Evolutionary conservation across 2,113 vertebrate genomes (phyloP).

Genomic region (Pseudopipra pipra): DNA sequence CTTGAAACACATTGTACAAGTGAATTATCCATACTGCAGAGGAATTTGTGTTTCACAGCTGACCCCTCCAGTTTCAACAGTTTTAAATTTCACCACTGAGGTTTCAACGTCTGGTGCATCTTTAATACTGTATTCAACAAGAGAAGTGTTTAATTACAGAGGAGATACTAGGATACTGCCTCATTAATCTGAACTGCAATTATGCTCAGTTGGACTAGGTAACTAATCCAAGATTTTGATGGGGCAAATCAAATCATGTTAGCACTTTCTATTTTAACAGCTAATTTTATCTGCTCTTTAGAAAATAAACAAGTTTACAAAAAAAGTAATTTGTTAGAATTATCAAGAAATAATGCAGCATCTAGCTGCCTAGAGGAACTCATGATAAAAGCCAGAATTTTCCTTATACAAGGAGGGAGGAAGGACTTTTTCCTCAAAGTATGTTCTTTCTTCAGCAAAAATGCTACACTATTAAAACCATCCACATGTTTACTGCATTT

Average conservation of each 20-base stretch:
- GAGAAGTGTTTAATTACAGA: conserved; percentile 54
- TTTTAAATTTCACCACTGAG: conserved; percentile 61
- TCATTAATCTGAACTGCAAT: conserved; percentile 68
- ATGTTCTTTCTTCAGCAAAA: not conserved
- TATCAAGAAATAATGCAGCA: not conserved
- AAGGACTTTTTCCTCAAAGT: not conserved
- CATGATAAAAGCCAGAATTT: not conserved
- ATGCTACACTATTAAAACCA: not conserved
- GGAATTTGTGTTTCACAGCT: conserved; percentile 14
- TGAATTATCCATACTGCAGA: not conserved
- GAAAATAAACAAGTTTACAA: conserved; percentile 8
- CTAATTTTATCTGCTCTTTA: not conserved
- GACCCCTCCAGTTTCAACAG: conserved; percentile 51
- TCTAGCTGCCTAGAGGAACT: not conserved
- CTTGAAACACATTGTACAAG: not conserved
- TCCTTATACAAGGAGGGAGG: not conserved
- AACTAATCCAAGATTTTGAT: conserved; percentile 42
- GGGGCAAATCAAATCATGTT: conserved; percentile 22
- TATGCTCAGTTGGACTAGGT: conserved; percentile 44
- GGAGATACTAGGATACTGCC: conserved; percentile 53
- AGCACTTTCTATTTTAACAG: conserved; percentile 23
- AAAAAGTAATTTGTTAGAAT: not conserved
- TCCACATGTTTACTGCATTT: not conserved
- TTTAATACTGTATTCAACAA: conserved; percentile 51
- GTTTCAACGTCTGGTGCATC: conserved; percentile 43